Base-by-base conservation (phyloP, 1,140 invertebrate species). In the Holotrichia oblita region DNA sequence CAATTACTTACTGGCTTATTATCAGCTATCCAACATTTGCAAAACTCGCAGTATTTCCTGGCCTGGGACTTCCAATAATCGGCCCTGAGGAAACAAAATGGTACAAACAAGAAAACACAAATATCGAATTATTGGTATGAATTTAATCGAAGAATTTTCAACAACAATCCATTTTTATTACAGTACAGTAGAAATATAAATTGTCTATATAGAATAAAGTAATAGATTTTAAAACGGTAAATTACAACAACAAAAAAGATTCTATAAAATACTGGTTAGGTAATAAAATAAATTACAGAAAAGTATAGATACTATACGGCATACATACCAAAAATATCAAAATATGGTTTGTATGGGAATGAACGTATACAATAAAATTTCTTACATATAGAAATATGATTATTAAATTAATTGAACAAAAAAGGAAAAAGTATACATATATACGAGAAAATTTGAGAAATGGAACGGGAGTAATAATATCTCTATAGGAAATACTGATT, bases 41-140 rank as follows among this genome's bases (percentile, higher is more conserved):
- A 99, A 87, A 97, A 97, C 82, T 99, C 97, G 85, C 98, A 99
- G 87, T 94, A 99, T 87, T 99, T 99, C 77, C 96, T 92, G 0
- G 95, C 95, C 82, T 97, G 93, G 40, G 97, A 99, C 88, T 98
- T 97, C 98, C 98, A 99, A 86, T 97, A 99, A 83, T 98, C 97
- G 7, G 98, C 93, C 98, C 94, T 96, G 44, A n/a, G 44, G n/a
- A 48, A 83, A 64, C 27, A 78, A 40, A 40, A 73, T 20, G 40
- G 72, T 40, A 27, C 3, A 73, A 40, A 73, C 40, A 73, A 40
- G 20, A 27, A n/a, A n/a, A n/a, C n/a, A 41, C 27, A 73, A 73
- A 2, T 40, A 73, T 73, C 20, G 9, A 24, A 40, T 20, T 40
- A n/a, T 73, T 73, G n/a, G n/a, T 40, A 73, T 12, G 27, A 73